Evolutionary conservation across 1,140 invertebrate species (phyloP), one percentile per base, ranked within the genome.

Genomic region (Drosophila ananassae): DNA sequence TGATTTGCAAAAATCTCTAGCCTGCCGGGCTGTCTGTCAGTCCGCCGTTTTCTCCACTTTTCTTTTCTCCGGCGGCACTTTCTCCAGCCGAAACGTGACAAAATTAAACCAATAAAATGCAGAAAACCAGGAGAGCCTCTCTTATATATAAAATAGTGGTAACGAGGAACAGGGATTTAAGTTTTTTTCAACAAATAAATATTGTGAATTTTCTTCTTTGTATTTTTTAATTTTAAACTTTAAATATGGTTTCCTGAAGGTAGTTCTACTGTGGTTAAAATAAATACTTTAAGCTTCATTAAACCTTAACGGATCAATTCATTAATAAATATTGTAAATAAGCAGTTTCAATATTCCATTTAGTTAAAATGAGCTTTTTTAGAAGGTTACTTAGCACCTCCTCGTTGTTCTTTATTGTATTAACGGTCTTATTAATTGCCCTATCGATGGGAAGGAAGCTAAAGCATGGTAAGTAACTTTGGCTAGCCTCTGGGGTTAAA

Each of bases 101-200:
- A 74, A 85, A 77, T 87, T 71, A 75, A 87, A 81, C 52, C 74
- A 72, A 79, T 62, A 83, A 84, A 51, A 59, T 63, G 24, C 39
- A 32, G 17, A 57, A 41, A 56, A 37, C 54, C 32, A 2, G 34
- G 12, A 47, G 17, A 52, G 17, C 32, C 22, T 22, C 6, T 54
- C 39, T 28, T 37, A 25, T 32, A 63, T 52, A 54, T 24, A 28
- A 24, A 22, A 17, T 62, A 46, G 44, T 24, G 12, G 7, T 28
- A 28, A 28, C 25, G 7, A 28, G 25, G 7, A 28, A 25, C 5
- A 28, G 25, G 25, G 7, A 6, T 28, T 28, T 6, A 28, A 28
- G 25, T 28, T 28, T 6, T 28, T 28, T 28, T 28, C 5, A 28
- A 28, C 25, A 28, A 6, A 5, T 28, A 17, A 17, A 17, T 17